Conservation (phyloP, 2,113 vertebrate species). For the Ramphastos sulfuratus region DNA sequence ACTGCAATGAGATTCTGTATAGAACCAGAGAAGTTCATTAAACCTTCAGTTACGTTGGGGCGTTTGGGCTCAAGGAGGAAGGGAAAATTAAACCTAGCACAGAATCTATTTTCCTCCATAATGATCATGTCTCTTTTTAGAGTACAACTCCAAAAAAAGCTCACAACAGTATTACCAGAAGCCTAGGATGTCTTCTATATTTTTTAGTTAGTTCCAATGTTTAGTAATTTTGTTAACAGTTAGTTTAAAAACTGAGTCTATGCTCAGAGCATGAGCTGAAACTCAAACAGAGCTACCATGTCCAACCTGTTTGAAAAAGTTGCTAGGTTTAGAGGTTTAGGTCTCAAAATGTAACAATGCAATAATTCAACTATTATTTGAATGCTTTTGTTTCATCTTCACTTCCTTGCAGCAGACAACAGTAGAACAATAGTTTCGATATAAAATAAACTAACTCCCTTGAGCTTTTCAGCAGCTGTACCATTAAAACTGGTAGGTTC, state of each 20-base stretch:
- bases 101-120: background rate
- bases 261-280: background rate
- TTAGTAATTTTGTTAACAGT: background rate
- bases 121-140: background rate
- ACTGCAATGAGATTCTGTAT: background rate
- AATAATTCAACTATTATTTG: background rate
- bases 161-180: background rate
- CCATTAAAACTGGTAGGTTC: background rate
- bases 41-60: background rate
- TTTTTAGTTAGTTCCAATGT: background rate
- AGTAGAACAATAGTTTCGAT: background rate
- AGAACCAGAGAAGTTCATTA: background rate
- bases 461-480: background rate
- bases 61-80: background rate
- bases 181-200: background rate
- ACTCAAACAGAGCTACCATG: background rate
- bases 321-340: background rate
- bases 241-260: background rate
- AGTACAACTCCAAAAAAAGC: background rate
- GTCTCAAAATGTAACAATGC: background rate
- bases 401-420: background rate
- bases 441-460: background rate
- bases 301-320: background rate
- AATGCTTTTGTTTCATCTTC: background rate
- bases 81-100: background rate